phyloP scores from a whole-genome alignment of 37 sponge, comb jelly and placozoan genomes.

The Diacarnus erythraeanus region DNA sequence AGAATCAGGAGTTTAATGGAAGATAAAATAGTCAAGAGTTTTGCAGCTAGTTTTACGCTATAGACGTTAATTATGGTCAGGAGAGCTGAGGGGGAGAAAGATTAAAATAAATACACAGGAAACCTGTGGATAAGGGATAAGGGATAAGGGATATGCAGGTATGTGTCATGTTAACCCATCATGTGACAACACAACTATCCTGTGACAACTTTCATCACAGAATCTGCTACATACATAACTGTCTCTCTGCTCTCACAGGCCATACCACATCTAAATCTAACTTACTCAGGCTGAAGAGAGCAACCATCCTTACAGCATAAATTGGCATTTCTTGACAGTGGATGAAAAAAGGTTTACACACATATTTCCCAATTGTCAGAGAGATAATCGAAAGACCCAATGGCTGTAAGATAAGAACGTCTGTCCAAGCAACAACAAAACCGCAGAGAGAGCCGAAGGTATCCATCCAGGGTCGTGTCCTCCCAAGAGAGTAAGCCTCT shows the following conservation, averaged over 20 bases:
- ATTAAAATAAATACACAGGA: too few species aligned
- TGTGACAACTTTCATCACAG: too few species aligned
- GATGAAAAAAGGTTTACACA: conserved; percentile 44
- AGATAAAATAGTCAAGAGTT: conserved; percentile 22
- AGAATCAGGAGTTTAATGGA: conserved; percentile 33
- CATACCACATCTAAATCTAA: neutral
- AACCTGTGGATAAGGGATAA: too few species aligned
- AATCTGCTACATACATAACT: too few species aligned
- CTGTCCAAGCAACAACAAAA: conserved; percentile 59
- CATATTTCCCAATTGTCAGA: conserved; percentile 45
- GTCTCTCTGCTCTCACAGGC: too few species aligned
- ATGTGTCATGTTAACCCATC: too few species aligned
- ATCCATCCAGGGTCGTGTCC: conserved; percentile 10
- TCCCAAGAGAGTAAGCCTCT: conserved; percentile 53
- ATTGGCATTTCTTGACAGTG: conserved; percentile 24
- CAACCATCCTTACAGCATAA: neutral
- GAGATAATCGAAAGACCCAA: conserved; percentile 25
- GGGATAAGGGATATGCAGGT: too few species aligned
- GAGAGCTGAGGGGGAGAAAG: neutral
- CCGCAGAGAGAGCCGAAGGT: conserved; percentile 42
- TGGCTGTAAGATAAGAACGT: conserved; percentile 24
- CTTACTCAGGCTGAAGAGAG: conserved; percentile 1
- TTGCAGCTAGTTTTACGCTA: conserved; percentile 26
- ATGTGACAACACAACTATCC: neutral
- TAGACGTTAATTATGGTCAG: conserved; percentile 44